Base-by-base conservation (phyloP, 1,140 invertebrate species). In the Zelostemma sp. region DNA sequence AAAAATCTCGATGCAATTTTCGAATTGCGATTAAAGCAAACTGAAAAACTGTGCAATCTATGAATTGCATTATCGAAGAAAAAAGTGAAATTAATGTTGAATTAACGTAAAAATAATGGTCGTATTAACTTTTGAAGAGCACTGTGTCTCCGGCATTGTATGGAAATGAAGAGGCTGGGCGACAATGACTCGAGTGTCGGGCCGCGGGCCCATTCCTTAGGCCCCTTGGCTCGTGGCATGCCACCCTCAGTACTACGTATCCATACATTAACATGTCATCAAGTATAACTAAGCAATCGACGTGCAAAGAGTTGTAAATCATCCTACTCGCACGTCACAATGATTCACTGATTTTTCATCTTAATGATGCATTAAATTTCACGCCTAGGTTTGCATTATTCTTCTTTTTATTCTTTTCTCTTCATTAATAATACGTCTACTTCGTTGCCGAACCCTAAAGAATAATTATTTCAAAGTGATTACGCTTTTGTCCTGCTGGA, bases 151-250 rank as follows among this genome's bases (percentile, higher is more conserved):
- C 66, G 28, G 77, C 72, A 84, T 85, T 85, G 84, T 85, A 85
- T 85, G 84, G 75, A 85, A 82, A 85, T 85, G 74, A 83, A 82
- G 76, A 83, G 83, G 80, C 82, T 81, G 78, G 82, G 80, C 81
- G 81, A 84, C 81, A 82, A 83, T 84, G 83, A 85, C 82, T 84
- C 62, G 71, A 68, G 70, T 56, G 65, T 67, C 68, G 64, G 21
- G 50, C 55, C 59, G 62, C 59, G 70, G 76, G 66, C 60, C 75
- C 73, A 75, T 73, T 74, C 73, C 67, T 60, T 67, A 55, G 66
- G 64, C 62, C 68, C 55, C 74, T 78, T 76, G 72, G 78, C 75
- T 77, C 76, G 78, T 80, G 79, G 68, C 78, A 60, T 45, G 51
- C 48, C 60, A 80, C 76, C 72, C 77, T 72, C 73, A 74, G 77